phyloP scores from a whole-genome alignment of 2,113 vertebrate species.

The Alexandromys fortis region DNA sequence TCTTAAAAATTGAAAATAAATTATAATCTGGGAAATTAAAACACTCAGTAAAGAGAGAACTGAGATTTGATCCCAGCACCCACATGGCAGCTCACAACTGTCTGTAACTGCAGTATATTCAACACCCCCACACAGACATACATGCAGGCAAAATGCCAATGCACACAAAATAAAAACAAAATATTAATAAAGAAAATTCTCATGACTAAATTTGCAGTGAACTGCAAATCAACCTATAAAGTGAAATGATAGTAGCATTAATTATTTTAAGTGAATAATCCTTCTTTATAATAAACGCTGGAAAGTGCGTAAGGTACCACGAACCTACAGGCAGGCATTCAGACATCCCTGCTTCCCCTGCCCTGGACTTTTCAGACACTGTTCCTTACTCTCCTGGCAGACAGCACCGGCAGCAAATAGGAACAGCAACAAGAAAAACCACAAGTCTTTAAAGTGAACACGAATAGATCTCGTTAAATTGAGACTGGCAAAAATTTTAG shows the following conservation, averaged over 20 bases:
- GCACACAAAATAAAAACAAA: too few relatives aligned
- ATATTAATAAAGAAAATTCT: background rate
- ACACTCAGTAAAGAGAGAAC: background rate
- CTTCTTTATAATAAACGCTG: constrained; percentile 25
- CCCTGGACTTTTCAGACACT: background rate
- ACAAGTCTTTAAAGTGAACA: background rate
- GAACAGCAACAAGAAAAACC: background rate
- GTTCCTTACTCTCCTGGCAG: background rate
- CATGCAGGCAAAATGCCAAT: too few relatives aligned
- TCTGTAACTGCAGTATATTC: background rate
- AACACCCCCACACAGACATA: too few relatives aligned
- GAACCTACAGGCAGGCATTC: background rate
- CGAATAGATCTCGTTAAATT: constrained; percentile 1
- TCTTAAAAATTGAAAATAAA: constrained; percentile 53
- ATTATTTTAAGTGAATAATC: constrained; percentile 21
- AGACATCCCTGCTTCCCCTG: background rate
- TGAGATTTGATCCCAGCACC: background rate
- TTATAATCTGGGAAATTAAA: constrained; percentile 52
- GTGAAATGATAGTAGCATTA: background rate
- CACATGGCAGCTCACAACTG: background rate
- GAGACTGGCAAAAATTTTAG: background rate
- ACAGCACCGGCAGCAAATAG: background rate
- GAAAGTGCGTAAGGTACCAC: background rate
- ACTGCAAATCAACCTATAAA: background rate
- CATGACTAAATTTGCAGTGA: background rate